A percentile compares a stretch with the other conserved stretches of the same genome.
phyloP scores from a whole-genome alignment of 1,140 invertebrate species.

The Phthorimaea operculella region DNA sequence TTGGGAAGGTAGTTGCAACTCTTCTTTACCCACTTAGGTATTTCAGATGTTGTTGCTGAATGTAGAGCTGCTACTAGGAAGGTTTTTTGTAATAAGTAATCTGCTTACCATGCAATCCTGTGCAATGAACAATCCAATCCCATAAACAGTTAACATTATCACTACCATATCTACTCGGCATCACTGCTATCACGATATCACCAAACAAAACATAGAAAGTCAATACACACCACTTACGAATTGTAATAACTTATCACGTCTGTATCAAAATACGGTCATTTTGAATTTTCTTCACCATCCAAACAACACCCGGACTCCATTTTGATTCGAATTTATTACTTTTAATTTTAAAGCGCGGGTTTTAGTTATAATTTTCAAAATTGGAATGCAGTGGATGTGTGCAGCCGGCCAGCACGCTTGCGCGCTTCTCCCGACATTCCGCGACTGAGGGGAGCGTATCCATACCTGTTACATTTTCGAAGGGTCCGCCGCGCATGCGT shows the following conservation, averaged over 20 bases:
- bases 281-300: constrained; percentile 9
- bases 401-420: constrained; percentile 38
- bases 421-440: constrained; percentile 34
- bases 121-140: constrained; percentile 56
- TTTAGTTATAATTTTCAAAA: constrained; percentile 33
- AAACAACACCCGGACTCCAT: constrained; percentile 23
- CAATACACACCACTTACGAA: constrained; percentile 41
- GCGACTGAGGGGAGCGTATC: constrained; percentile 40
- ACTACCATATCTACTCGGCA: constrained; percentile 57
- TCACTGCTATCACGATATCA: constrained; percentile 57
- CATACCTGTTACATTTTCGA: constrained; percentile 54
- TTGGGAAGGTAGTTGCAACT: too few species aligned
- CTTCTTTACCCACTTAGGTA: too few species aligned
- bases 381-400: constrained; percentile 19
- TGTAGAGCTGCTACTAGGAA: too few species aligned
- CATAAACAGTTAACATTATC: constrained; percentile 56
- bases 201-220: constrained; percentile 60
- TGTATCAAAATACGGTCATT: constrained; percentile 19
- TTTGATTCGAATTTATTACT: constrained; percentile 24
- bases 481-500: constrained; percentile 53
- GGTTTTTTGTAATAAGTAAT: too few species aligned
- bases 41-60: too few species aligned
- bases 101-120: constrained; percentile 40
- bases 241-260: constrained; percentile 22
- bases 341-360: constrained; percentile 31